These are phyloP conservation scores for Rhinophrynus dorsalis DNA, from an alignment of 2,797 vertebrate species.

Conservation along the genomic window DNA sequence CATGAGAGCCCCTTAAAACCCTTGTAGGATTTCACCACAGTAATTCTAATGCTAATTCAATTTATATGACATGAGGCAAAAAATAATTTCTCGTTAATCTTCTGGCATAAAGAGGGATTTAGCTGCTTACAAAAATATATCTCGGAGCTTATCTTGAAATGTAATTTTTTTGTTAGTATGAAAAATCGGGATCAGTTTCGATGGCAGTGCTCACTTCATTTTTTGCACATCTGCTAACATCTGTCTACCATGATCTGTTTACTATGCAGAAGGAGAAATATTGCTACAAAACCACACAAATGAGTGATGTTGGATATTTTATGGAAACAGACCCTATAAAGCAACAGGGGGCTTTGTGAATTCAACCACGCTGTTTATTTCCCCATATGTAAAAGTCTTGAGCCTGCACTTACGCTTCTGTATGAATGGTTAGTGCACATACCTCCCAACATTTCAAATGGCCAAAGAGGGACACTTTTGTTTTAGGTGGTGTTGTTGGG, in stretches of 20 bases:
- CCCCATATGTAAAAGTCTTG: too few species aligned
- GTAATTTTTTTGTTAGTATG: not conserved
- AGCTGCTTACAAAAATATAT: not conserved
- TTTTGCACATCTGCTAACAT: not conserved
- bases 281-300: too few species aligned
- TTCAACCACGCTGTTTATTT: too few species aligned
- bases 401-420: too few species aligned
- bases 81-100: constrained; percentile 12
- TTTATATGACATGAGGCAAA: constrained; percentile 8
- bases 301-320: too few species aligned
- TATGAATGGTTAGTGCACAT: too few species aligned
- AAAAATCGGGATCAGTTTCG: not conserved
- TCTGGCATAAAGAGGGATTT: constrained; percentile 14
- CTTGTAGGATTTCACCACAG: not conserved
- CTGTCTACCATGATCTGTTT: not conserved
- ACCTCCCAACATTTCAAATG: too few species aligned
- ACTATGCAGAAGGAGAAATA: not conserved
- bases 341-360: too few species aligned
- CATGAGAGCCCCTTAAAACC: too few species aligned
- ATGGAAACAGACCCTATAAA: too few species aligned
- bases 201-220: not conserved
- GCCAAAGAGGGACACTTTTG: too few species aligned
- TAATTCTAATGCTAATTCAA: not conserved
- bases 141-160: not conserved
- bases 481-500: too few species aligned